phyloP scores from a whole-genome alignment of 2,113 vertebrate genomes.

The Ursus arctos region DNA sequence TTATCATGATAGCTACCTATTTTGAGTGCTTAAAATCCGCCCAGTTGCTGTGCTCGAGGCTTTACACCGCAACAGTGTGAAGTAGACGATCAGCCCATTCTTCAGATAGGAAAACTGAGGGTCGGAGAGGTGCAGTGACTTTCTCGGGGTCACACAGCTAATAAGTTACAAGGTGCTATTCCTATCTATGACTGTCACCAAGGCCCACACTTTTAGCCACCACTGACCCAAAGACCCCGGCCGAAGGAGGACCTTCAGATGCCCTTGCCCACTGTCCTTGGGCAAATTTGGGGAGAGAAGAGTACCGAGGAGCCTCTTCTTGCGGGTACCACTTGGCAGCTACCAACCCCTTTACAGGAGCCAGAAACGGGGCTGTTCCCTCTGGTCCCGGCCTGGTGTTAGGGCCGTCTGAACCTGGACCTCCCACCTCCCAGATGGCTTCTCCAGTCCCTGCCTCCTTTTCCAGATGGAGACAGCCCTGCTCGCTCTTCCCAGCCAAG shows the following conservation, averaged over 20 bases:
- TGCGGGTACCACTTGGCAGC: not conserved
- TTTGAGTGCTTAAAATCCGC: not conserved
- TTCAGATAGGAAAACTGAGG: not conserved
- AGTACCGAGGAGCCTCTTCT: not conserved
- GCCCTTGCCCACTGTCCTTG: not conserved
- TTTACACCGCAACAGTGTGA: not conserved
- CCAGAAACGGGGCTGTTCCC: accelerated
- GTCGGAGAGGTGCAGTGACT: not conserved
- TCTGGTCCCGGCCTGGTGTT: accelerated
- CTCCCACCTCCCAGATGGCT: not conserved
- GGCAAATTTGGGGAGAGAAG: not conserved
- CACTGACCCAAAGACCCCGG: not conserved
- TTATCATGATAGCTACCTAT: not conserved
- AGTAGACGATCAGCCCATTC: not conserved
- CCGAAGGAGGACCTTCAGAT: not conserved
- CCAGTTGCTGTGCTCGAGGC: not conserved
- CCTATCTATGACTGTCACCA: not conserved
- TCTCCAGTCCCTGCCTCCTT: not conserved
- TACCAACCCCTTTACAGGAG: not conserved
- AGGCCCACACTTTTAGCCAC: not conserved
- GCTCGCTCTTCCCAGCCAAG: not conserved
- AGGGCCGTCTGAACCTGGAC: not conserved
- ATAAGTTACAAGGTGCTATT: not conserved
- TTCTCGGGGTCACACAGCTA: not conserved
- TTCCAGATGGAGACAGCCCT: accelerated